Evolutionary conservation across 2,888 invertebrate genomes (phyloP).

Genomic region (Sphaerophoria rueppellii): DNA sequence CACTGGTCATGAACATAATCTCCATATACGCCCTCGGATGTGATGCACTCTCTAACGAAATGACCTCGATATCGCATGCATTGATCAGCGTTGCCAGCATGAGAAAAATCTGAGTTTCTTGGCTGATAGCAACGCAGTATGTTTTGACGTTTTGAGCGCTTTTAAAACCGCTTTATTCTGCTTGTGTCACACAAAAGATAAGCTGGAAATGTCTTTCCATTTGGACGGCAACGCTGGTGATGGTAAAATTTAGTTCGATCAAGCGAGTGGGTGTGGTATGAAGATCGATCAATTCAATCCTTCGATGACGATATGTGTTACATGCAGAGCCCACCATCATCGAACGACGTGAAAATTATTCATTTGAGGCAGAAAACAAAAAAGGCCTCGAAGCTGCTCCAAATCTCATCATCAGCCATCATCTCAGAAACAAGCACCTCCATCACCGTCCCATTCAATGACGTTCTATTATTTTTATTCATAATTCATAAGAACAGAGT

Average conservation of each 20-base stretch:
- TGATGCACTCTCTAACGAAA: conserved; percentile 18
- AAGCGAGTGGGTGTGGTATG: conserved; percentile 52
- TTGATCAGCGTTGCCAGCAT: neutral
- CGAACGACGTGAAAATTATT: conserved; percentile 50
- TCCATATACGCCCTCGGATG: conserved; percentile 25
- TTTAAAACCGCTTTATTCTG: neutral
- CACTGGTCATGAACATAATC: conserved; percentile 60
- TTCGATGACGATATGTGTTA: neutral
- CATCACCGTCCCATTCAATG: conserved; percentile 51
- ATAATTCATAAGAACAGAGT: conserved; percentile 61
- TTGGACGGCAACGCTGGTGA: neutral
- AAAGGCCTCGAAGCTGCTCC: conserved; percentile 37
- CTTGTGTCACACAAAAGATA: too few relatives aligned
- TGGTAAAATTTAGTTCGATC: conserved; percentile 19
- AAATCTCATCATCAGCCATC: conserved; percentile 45
- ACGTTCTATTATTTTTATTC: conserved; percentile 62
- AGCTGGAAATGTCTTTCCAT: neutral
- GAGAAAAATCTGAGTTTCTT: neutral
- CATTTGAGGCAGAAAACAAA: conserved; percentile 48
- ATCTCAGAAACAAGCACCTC: conserved; percentile 3
- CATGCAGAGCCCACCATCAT: conserved; percentile 26
- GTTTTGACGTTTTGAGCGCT: neutral
- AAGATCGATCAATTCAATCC: neutral
- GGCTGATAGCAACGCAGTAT: neutral
- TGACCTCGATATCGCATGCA: conserved; percentile 36